A percentile compares a stretch with the other conserved stretches of the same genome.
These are phyloP conservation scores for Aphis craccivora DNA, from an alignment of 1,140 invertebrate species.

Conservation along the genomic window DNA sequence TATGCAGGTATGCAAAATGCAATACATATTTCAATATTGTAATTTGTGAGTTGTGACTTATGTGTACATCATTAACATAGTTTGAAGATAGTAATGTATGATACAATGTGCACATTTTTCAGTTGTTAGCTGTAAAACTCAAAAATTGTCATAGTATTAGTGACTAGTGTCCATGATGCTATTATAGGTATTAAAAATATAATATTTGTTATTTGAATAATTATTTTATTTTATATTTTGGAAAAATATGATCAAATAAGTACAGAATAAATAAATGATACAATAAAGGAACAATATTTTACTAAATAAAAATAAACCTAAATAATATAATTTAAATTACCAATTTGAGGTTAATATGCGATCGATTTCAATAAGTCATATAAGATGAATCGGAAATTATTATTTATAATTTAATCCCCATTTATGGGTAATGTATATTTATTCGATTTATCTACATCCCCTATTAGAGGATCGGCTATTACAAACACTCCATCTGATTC, in stretches of 20 bases:
- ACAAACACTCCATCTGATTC: conserved; percentile 34
- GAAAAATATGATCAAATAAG: neutral
- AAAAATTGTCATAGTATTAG: neutral
- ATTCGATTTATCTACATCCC: conserved; percentile 41
- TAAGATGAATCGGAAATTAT: neutral
- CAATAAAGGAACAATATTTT: conserved; percentile 23
- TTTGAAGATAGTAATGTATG: no score
- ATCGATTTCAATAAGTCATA: neutral
- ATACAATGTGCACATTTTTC: neutral
- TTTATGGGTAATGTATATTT: conserved; percentile 45
- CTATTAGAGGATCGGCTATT: conserved; percentile 34
- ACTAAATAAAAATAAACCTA: neutral
- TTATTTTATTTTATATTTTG: neutral
- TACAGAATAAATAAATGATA: neutral
- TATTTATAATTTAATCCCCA: neutral
- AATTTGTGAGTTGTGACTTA: no score
- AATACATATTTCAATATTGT: no score
- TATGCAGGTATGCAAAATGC: no score
- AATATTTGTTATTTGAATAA: neutral
- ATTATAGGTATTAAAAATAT: no score
- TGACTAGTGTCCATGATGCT: neutral
- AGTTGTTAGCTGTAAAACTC: neutral
- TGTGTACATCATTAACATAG: no score
- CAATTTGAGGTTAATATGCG: neutral
- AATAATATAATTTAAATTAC: conserved; percentile 4